Conservation (phyloP, 2,888 invertebrate genomes). For the Gastrophysa polygoni region DNA sequence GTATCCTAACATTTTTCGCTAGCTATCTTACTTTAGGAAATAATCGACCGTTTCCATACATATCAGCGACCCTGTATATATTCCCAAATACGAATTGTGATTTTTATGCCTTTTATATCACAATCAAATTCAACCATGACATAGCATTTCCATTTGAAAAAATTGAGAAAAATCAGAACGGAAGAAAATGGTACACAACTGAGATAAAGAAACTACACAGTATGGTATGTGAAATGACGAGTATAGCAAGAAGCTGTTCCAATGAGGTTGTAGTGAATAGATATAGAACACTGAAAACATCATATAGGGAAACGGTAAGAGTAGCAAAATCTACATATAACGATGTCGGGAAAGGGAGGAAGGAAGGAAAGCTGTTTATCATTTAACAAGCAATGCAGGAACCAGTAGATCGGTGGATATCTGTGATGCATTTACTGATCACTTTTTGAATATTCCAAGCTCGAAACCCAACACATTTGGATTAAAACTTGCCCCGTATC, state of each 20-base stretch:
- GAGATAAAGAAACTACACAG: background rate
- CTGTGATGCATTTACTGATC: conserved; percentile 5
- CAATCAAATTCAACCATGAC: background rate
- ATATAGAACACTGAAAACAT: background rate
- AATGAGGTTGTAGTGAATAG: background rate
- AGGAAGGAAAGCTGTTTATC: background rate
- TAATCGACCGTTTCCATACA: too few relatives aligned
- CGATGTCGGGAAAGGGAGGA: background rate
- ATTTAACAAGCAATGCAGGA: background rate
- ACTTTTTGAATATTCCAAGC: conserved; percentile 4
- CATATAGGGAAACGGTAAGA: background rate
- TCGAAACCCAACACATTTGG: background rate
- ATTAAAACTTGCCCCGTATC: too few relatives aligned
- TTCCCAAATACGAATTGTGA: background rate
- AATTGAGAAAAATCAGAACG: background rate
- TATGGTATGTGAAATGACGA: conserved; percentile 7
- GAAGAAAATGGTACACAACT: conserved; percentile 5
- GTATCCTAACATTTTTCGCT: too few relatives aligned
- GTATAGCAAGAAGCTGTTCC: background rate
- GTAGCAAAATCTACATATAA: background rate
- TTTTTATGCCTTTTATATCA: background rate
- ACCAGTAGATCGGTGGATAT: conserved; percentile 1
- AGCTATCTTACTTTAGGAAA: too few relatives aligned
- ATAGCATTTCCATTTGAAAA: conserved; percentile 1
- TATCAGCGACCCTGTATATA: too few relatives aligned